Evolutionary conservation across 2,113 vertebrate genomes (phyloP).

Genomic region (Malurus melanocephalus): DNA sequence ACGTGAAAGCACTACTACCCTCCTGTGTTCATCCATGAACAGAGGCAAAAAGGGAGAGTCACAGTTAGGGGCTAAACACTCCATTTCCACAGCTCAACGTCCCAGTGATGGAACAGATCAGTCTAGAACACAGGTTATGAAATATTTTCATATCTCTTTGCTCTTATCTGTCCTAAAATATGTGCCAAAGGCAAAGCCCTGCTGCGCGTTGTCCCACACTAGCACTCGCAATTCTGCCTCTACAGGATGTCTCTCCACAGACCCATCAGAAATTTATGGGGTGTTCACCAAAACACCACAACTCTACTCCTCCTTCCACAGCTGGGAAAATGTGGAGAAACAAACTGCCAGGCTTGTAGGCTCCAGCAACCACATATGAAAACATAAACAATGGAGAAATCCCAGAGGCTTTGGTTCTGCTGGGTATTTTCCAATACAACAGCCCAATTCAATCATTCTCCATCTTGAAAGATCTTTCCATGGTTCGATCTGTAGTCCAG

Average conservation of each 20-base stretch:
- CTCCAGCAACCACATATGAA: not conserved
- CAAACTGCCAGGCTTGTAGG: not conserved
- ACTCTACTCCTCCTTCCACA: not conserved
- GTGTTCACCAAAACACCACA: not conserved
- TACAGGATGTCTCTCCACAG: not conserved
- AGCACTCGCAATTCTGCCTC: not conserved
- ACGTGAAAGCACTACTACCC: not conserved
- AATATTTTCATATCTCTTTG: not conserved
- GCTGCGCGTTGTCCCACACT: not conserved
- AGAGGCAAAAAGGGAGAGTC: not conserved
- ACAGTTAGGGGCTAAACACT: rapidly evolving
- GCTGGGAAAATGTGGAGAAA: not conserved
- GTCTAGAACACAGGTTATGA: not conserved
- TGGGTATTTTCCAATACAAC: not conserved
- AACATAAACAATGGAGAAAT: not conserved
- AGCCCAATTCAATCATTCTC: not conserved
- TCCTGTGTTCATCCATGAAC: not conserved
- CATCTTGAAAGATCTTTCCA: not conserved
- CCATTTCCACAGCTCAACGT: not conserved
- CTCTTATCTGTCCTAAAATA: not conserved
- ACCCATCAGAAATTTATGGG: not conserved
- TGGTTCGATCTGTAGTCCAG: not conserved
- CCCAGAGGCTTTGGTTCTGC: not conserved
- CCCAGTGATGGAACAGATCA: not conserved
- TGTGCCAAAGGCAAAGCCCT: not conserved